These are phyloP conservation scores for Myrmophylax atrothorax DNA, from an alignment of 2,113 vertebrate species.

Conservation along the genomic window DNA sequence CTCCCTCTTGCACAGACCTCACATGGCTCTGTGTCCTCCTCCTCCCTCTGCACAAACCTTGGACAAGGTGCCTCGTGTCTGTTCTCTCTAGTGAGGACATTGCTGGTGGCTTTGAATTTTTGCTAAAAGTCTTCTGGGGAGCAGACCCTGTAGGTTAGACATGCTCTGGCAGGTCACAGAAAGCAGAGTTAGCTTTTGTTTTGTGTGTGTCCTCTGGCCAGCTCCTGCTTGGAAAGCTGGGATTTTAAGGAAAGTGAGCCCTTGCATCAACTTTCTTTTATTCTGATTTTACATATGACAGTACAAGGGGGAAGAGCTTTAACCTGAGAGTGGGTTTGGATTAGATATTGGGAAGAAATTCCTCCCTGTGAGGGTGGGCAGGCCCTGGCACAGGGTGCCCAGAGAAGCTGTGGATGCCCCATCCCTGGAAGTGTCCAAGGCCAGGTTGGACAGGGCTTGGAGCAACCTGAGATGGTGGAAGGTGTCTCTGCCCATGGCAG, in stretches of 20 bases:
- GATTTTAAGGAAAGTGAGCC: background rate
- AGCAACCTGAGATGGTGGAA: background rate
- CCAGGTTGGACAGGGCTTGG: background rate
- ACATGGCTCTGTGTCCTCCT: fast-evolving
- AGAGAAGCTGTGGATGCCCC: background rate
- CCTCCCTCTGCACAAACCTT: background rate
- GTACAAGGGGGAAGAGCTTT: background rate
- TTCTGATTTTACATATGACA: background rate
- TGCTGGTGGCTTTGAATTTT: background rate
- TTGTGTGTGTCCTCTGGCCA: background rate
- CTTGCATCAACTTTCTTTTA: background rate
- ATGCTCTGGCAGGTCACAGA: background rate
- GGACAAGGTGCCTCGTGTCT: background rate
- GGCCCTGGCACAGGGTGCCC: background rate
- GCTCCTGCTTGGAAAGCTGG: background rate
- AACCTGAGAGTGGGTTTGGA: background rate
- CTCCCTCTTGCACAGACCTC: background rate
- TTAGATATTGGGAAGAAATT: background rate
- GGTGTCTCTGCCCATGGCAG: background rate
- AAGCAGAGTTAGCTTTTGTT: background rate
- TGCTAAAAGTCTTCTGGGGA: background rate
- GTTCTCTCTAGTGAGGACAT: background rate
- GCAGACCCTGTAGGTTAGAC: background rate
- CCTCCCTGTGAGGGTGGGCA: background rate
- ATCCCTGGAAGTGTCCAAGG: background rate